Base-by-base conservation (phyloP, 2,888 invertebrate genomes). In the Proisotoma minuta region DNA sequence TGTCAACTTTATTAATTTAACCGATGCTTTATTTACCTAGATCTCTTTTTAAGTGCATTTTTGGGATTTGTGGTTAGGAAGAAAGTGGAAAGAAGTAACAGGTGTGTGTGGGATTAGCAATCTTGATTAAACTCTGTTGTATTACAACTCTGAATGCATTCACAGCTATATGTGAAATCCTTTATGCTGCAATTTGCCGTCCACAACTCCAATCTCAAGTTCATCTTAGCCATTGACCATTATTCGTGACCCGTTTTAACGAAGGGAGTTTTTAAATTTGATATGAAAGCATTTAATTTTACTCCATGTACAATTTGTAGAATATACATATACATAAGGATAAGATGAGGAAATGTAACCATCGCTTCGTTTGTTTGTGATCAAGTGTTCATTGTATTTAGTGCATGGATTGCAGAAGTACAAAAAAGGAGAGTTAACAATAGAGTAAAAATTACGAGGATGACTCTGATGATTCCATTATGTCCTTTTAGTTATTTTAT, bases 41-140 rank as follows among this genome's bases (percentile, higher is more conserved):
- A n/a, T n/a, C n/a, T n/a, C n/a, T n/a, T n/a, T n/a, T n/a, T n/a
- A n/a, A n/a, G n/a, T n/a, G n/a, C n/a, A n/a, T n/a, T n/a, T n/a
- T n/a, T n/a, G n/a, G n/a, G n/a, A n/a, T n/a, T n/a, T n/a, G n/a
- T n/a, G n/a, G n/a, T n/a, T n/a, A n/a, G n/a, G n/a, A n/a, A 12
- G 12, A 12, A 10, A 34, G 12, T 34, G 34, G 12, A 50, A 23
- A 4, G 23, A 8, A 50, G 15, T 4, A 24, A 39, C 22, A 54
- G 39, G 53, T 54, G 27, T 52, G 49, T 49, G 53, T 29, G 53
- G 53, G 18, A 54, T 54, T 39, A 34, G 53, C 18, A 54, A 34
- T 54, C 53, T 34, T 54, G 53, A 54, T 39, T 54, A 54, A 54
- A 54, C 29, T 54, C 53, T 54, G 22, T 54, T 29, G 53, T 54